These are phyloP conservation scores for Dromaius novaehollandiae DNA, from an alignment of 2,113 vertebrate species.

Conservation along the genomic window DNA sequence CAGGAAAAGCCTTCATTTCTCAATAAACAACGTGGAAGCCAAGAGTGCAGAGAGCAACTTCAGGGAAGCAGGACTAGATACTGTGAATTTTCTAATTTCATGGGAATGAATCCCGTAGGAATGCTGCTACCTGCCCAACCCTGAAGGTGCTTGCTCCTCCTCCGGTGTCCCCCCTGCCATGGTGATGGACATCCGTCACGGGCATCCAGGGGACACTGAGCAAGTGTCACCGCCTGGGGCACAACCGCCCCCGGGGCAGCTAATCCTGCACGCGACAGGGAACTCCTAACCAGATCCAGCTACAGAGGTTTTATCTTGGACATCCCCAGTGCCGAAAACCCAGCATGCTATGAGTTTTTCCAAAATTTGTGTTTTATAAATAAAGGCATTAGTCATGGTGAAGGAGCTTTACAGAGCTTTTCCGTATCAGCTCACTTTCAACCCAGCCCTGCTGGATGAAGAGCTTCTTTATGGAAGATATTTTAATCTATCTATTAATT, in stretches of 20 bases:
- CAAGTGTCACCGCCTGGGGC: too few relatives aligned
- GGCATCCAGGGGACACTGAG: too few relatives aligned
- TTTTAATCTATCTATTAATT: not conserved
- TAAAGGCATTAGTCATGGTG: not conserved
- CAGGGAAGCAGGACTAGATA: not conserved
- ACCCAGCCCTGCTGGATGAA: not conserved
- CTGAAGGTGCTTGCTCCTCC: accelerated
- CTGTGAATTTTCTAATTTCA: not conserved
- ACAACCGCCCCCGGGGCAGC: too few relatives aligned
- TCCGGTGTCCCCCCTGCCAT: not conserved
- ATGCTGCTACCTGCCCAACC: not conserved
- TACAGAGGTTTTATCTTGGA: not conserved
- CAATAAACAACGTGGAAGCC: accelerated
- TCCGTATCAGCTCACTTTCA: not conserved
- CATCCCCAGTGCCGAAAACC: too few relatives aligned
- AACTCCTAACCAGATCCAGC: too few relatives aligned
- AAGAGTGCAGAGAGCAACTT: not conserved
- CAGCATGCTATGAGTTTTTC: not conserved
- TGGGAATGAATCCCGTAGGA: not conserved
- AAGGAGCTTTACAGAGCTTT: not conserved
- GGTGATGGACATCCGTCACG: too few relatives aligned
- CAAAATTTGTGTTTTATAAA: not conserved
- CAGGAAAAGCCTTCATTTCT: too few relatives aligned
- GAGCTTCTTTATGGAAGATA: not conserved
- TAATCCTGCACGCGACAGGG: too few relatives aligned